Base-by-base conservation (phyloP, 2,888 invertebrate genomes). In the Hybos culiciformis region DNA sequence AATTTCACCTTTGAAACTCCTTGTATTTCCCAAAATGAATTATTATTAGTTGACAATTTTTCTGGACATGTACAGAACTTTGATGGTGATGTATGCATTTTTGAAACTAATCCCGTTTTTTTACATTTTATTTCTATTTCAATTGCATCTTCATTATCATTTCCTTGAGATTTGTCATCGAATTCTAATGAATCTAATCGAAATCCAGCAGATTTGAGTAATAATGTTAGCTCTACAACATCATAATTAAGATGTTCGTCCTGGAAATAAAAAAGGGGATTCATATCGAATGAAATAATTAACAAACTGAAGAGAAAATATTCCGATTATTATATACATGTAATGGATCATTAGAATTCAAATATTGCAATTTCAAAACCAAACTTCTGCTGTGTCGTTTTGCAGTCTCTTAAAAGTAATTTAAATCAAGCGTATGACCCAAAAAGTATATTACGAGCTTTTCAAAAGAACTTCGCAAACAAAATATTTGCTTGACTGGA, bases 21-120 rank as follows among this genome's bases (percentile, higher is more conserved):
- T 43, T 50, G 49, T 26, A 50, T 41, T 33, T 50, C 49, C 49
- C 49, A 50, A 48, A 48, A 50, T 23, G 49, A 50, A 39, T 48
- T 50, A 44, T 49, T 45, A 21, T 41, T 48, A 20, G 45, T 18
- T 12, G 45, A 7, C 40, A 46, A 39, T 14, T 45, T 29, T 29
- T 20, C 36, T 14, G 49, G 49, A 18, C 49, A 50, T 15, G 49
- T 46, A 39, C 49, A 50, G n/a, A n/a, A n/a, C n/a, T n/a, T n/a
- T n/a, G n/a, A n/a, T 37, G 42, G 44, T 23, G 39, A 39, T 3
- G 39, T 18, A 19, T 36, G 32, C 29, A 48, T 29, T 12, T 14
- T 21, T 11, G 49, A 50, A 18, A 38, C 32, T 3, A 50, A 44
- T n/a, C 48, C 48, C 5, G 49, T 48, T 32, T 39, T 37, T 38